Evolutionary conservation across 1,140 invertebrate genomes (phyloP).

Genomic region (Eumaeus atala): DNA sequence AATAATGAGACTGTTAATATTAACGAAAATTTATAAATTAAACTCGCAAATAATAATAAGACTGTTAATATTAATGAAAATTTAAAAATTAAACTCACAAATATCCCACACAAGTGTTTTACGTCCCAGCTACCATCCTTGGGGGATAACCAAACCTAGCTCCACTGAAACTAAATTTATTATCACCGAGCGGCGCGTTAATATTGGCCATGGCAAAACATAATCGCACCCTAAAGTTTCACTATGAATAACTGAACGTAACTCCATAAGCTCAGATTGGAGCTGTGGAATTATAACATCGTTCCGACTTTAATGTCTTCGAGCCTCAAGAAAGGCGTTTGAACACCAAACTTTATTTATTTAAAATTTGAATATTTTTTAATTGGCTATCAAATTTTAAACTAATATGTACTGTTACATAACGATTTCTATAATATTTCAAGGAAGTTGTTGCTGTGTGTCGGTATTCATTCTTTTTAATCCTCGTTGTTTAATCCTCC

Average conservation of each 20-base stretch:
- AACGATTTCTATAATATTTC: no score
- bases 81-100: not conserved
- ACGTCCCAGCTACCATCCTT: not conserved
- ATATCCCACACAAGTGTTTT: not conserved
- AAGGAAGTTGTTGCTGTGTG: no score
- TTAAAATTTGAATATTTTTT: no score
- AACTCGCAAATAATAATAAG: no score
- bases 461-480: no score
- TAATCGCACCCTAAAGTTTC: conserved; percentile 31
- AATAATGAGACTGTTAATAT: no score
- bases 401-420: no score
- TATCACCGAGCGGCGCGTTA: conserved; percentile 21
- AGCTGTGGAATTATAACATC: conserved; percentile 2
- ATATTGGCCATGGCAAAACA: conserved; percentile 31
- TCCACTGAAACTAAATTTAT: conserved; percentile 23
- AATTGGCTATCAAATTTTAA: no score
- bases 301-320: conserved; percentile 6
- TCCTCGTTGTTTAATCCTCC: no score
- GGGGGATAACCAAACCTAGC: conserved; percentile 12
- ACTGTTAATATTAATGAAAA: not conserved
- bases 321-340: conserved; percentile 2
- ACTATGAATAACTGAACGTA: conserved; percentile 32
- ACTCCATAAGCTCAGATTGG: conserved; percentile 3
- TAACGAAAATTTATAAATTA: no score
- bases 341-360: not conserved